These are phyloP conservation scores for Fistularia commersonii DNA, from an alignment of 2,797 vertebrate genomes.

Conservation along the genomic window DNA sequence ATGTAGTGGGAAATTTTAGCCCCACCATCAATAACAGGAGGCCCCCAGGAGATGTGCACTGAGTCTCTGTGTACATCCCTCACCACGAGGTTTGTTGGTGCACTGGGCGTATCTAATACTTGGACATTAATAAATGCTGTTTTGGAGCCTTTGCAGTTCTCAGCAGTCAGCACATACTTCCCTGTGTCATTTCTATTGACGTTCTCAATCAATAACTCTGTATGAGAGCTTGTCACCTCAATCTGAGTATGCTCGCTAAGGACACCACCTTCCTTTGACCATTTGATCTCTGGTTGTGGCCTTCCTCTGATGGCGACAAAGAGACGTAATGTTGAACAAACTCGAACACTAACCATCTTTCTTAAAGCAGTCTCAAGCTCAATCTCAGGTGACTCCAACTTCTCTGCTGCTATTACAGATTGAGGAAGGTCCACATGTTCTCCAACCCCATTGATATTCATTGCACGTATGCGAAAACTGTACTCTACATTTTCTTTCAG, in stretches of 20 bases:
- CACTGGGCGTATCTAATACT: slow-evolving; percentile 93
- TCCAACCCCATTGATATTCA: slow-evolving; percentile 89
- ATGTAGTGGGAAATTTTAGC: slow-evolving; percentile 94
- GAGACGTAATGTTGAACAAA: slow-evolving; percentile 86
- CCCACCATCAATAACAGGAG: slow-evolving; percentile 93
- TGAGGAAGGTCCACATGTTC: slow-evolving; percentile 84
- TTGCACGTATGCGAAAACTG: slow-evolving; percentile 89
- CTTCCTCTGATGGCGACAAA: slow-evolving; percentile 91
- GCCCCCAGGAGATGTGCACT: slow-evolving; percentile 89
- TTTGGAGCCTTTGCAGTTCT: slow-evolving; percentile 91
- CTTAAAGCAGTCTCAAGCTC: slow-evolving; percentile 91
- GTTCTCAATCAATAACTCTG: slow-evolving; percentile 91
- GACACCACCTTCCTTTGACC: slow-evolving; percentile 88
- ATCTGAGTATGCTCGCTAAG: slow-evolving; percentile 88
- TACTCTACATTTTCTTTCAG: slow-evolving; percentile 91
- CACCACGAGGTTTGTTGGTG: slow-evolving; percentile 84
- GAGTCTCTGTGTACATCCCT: slow-evolving; percentile 92
- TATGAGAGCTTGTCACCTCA: slow-evolving; percentile 87
- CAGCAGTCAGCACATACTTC: slow-evolving; percentile 88
- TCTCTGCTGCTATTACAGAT: slow-evolving; percentile 82
- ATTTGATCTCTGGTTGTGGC: slow-evolving; percentile 94
- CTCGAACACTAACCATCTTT: slow-evolving; percentile 89
- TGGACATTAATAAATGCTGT: slow-evolving; percentile 92
- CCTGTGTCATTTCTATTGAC: slow-evolving; percentile 94
- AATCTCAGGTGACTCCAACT: slow-evolving; percentile 91